Evolutionary conservation across 2,113 vertebrate genomes (phyloP).

Genomic region (Centrocercus urophasianus): DNA sequence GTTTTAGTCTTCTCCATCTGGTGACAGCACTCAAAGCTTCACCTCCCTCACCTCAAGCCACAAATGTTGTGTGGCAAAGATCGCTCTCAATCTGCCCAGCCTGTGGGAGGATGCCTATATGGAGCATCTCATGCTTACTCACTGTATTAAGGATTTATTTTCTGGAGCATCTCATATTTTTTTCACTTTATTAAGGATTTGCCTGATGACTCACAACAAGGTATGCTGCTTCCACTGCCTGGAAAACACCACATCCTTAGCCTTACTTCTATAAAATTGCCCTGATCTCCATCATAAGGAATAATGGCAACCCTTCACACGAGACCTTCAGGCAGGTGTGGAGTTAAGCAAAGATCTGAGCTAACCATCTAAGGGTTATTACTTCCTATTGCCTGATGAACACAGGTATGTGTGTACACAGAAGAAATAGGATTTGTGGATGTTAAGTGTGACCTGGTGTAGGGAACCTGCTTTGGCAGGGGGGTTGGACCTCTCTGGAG

Average conservation of each 20-base stretch:
- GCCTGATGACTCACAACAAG: not conserved
- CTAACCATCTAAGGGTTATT: not conserved
- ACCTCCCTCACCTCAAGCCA: not conserved
- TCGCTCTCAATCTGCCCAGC: not conserved
- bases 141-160: not conserved
- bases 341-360: not conserved
- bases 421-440: not conserved
- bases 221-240: not conserved
- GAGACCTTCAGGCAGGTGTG: not conserved
- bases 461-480: no score
- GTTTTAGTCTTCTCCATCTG: not conserved
- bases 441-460: not conserved
- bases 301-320: not conserved
- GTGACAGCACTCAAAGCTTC: not conserved
- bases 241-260: not conserved
- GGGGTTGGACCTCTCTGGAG: no score
- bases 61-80: accelerated
- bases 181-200: not conserved
- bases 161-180: not conserved
- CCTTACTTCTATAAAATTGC: not conserved
- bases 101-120: not conserved
- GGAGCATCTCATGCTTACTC: not conserved
- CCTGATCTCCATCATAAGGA: not conserved
- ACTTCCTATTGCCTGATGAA: not conserved
- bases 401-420: not conserved